Evolutionary conservation across 2,888 invertebrate genomes (phyloP).

Genomic region (Apeira syringaria): DNA sequence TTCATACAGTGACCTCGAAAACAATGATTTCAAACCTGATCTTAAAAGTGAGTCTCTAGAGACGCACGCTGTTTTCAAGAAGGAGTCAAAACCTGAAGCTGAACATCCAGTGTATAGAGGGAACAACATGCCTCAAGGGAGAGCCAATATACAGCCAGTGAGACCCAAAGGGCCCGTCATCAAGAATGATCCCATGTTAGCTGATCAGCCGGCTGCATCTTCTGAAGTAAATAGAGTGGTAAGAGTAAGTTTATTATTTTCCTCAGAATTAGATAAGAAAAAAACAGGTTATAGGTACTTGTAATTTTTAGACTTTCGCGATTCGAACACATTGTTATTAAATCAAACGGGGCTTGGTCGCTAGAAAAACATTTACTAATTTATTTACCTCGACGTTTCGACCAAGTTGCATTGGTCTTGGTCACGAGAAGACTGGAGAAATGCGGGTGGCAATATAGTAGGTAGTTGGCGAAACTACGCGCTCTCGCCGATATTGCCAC

Average conservation of each 20-base stretch:
- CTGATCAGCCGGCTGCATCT: slow-evolving; percentile 54
- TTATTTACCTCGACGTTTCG: too few species aligned
- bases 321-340: too few species aligned
- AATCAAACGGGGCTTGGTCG: too few species aligned
- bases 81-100: slow-evolving; percentile 40
- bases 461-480: too few species aligned
- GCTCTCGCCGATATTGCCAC: too few species aligned
- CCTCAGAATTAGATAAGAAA: too few species aligned
- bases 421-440: too few species aligned
- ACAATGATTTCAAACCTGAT: slow-evolving; percentile 53
- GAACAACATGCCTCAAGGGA: slow-evolving; percentile 52
- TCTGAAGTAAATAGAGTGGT: slow-evolving; percentile 65
- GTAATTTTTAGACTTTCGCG: too few species aligned
- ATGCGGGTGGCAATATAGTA: too few species aligned
- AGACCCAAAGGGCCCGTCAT: slow-evolving; percentile 53
- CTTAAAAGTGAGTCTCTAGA: slow-evolving; percentile 44
- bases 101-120: slow-evolving; percentile 63
- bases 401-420: too few species aligned
- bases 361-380: too few species aligned
- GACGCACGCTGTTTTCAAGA: slow-evolving; percentile 45
- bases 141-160: slow-evolving; percentile 61
- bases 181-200: slow-evolving; percentile 67
- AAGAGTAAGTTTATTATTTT: slow-evolving; percentile 37
- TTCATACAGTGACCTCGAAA: slow-evolving; percentile 50
- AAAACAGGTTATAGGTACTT: too few species aligned